Evolutionary conservation across 2,888 invertebrate genomes (phyloP).

Genomic region (Phengaris arion): DNA sequence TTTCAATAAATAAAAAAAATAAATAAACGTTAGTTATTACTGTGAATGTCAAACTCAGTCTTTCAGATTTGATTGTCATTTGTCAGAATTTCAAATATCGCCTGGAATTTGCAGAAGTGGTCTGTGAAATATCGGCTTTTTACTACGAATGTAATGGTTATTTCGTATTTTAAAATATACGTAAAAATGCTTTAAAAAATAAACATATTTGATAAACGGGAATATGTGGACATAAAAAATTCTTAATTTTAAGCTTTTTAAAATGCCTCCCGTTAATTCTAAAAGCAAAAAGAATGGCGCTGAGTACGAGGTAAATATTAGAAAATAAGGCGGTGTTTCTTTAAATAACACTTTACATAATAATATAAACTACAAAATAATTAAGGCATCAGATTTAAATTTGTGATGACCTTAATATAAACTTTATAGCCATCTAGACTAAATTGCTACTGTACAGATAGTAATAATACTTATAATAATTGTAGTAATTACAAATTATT

Average conservation of each 20-base stretch:
- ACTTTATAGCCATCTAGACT: neutral
- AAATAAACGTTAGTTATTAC: no score
- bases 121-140: conserved; percentile 26
- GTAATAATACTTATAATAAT: neutral
- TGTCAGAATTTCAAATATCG: conserved; percentile 6
- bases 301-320: conserved; percentile 71
- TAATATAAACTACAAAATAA: conserved; percentile 1
- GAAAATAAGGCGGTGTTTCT: conserved; percentile 35
- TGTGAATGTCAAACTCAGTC: neutral
- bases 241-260: conserved; percentile 33
- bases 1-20: no score
- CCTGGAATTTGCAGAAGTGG: conserved; percentile 16
- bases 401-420: neutral
- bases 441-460: neutral
- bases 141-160: neutral
- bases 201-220: neutral
- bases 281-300: conserved; percentile 71
- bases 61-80: neutral
- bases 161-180: neutral
- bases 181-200: conserved; percentile 17
- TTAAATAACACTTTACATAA: neutral
- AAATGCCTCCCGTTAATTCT: conserved; percentile 73
- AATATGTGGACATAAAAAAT: neutral
- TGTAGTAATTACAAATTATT: neutral
- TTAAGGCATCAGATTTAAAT: neutral